These are phyloP conservation scores for Drosophila tropicalis DNA, from an alignment of 1,140 invertebrate species.

Conservation along the genomic window DNA sequence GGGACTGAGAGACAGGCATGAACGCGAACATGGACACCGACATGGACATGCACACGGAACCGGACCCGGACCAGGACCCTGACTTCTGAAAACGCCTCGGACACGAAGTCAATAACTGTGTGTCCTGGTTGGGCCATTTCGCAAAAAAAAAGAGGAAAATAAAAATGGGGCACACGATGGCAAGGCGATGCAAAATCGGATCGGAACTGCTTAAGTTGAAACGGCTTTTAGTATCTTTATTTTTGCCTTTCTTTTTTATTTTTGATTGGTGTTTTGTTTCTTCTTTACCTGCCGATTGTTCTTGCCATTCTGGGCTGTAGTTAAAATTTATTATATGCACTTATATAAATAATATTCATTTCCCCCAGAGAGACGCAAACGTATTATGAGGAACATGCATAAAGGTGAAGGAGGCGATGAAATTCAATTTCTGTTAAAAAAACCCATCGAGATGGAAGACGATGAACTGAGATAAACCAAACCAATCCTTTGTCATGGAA, in stretches of 20 bases:
- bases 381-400: neutral
- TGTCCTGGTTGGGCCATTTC: constrained; percentile 23
- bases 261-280: constrained; percentile 4
- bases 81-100: constrained; percentile 11
- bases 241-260: neutral
- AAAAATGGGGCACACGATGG: constrained; percentile 23
- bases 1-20: neutral
- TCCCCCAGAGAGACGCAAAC: neutral
- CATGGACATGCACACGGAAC: neutral
- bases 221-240: constrained; percentile 50
- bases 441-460: neutral
- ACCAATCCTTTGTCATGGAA: neutral
- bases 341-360: constrained; percentile 13
- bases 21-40: constrained; percentile 10
- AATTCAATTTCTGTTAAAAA: constrained; percentile 4
- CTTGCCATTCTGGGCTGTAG: constrained; percentile 1
- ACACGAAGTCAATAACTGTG: constrained; percentile 8
- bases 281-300: constrained; percentile 11
- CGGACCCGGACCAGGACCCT: neutral
- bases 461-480: neutral
- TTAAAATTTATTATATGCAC: constrained; percentile 12
- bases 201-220: constrained; percentile 70
- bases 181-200: constrained; percentile 59
- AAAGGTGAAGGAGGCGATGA: neutral
- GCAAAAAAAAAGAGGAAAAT: neutral